Evolutionary conservation across 2,797 vertebrate species (phyloP).

Genomic region (Cuculus canorus): DNA sequence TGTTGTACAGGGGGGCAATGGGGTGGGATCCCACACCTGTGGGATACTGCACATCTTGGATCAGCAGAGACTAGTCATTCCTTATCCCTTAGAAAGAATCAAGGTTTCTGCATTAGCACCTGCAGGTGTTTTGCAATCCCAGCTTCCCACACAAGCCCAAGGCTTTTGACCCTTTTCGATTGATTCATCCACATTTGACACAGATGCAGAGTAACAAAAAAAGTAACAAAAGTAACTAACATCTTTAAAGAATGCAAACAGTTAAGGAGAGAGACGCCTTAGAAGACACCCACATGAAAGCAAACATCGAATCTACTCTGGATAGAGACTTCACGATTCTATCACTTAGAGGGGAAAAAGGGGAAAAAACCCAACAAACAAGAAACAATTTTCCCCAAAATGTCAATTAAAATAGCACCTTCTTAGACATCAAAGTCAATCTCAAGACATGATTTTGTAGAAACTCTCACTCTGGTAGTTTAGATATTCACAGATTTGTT

Average conservation of each 20-base stretch:
- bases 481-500: neutral
- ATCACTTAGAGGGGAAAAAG: rapidly evolving
- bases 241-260: neutral
- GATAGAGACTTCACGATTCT: neutral
- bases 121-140: neutral
- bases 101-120: neutral
- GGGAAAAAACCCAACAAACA: rapidly evolving
- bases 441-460: neutral
- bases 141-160: neutral
- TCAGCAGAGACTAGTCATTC: neutral
- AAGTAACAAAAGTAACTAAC: neutral
- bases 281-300: neutral
- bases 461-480: neutral
- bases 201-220: neutral
- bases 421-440: neutral
- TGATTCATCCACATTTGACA: neutral
- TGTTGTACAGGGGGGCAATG: neutral
- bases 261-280: neutral
- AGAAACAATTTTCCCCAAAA: neutral
- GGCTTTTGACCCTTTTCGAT: neutral
- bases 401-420: neutral
- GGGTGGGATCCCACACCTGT: neutral
- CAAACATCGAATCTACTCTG: neutral
- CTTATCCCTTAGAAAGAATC: neutral
- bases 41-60: rapidly evolving